A percentile compares a stretch with the other conserved stretches of the same genome.
These are phyloP conservation scores for Picus viridis DNA, from an alignment of 2,797 vertebrate genomes.

Conservation along the genomic window DNA sequence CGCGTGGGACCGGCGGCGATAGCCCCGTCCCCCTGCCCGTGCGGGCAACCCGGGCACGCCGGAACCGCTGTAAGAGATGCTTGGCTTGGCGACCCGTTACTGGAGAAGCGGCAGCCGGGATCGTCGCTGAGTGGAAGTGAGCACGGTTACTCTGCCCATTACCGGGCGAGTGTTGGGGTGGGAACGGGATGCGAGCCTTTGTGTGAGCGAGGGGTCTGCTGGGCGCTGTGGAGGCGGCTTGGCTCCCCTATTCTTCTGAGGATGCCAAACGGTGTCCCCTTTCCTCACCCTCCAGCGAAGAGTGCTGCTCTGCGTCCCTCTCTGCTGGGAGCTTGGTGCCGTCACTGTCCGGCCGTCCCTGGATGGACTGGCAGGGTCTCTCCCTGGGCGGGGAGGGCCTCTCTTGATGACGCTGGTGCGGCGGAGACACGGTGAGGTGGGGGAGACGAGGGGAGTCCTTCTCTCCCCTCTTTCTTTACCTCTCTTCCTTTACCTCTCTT, in stretches of 20 bases:
- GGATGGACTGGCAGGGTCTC: neutral
- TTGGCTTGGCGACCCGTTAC: slow-evolving; percentile 55
- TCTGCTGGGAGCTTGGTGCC: neutral
- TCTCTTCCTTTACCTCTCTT: too few relatives aligned
- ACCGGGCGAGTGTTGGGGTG: neutral
- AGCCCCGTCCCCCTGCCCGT: neutral
- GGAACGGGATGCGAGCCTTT: neutral
- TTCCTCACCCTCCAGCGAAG: fast-evolving
- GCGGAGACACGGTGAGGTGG: neutral
- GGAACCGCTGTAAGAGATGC: slow-evolving; percentile 76
- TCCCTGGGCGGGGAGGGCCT: neutral
- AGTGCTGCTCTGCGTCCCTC: neutral
- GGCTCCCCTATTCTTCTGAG: neutral
- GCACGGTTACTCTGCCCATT: neutral
- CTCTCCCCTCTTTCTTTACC: too few relatives aligned
- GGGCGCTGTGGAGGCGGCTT: neutral
- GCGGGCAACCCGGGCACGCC: slow-evolving; percentile 63
- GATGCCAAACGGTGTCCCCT: neutral
- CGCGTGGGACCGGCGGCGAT: neutral
- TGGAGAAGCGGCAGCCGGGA: neutral
- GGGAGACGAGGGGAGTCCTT: neutral
- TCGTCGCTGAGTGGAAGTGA: neutral
- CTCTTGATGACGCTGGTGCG: neutral
- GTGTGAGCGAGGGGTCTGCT: neutral
- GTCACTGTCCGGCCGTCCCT: neutral